Conservation (phyloP, 2,113 vertebrate genomes). For the Indicator indicator region DNA sequence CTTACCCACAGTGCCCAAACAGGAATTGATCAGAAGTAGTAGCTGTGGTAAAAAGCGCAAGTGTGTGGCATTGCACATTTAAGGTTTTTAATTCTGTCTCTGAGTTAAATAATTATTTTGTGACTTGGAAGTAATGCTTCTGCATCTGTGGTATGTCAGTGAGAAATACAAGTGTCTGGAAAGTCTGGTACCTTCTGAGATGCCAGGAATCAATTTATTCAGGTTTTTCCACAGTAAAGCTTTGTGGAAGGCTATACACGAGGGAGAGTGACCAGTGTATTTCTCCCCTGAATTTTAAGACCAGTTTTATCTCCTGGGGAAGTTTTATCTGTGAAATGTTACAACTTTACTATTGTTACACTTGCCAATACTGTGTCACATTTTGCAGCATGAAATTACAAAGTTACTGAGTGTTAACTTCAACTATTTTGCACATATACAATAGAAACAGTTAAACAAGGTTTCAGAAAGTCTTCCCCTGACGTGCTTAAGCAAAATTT, state of each 20-base stretch:
- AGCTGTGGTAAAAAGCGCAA: not conserved
- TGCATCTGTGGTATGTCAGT: not conserved
- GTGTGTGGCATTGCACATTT: not conserved
- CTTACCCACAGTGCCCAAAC: not conserved
- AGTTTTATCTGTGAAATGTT: conserved; percentile 15
- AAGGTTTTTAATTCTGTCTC: not conserved
- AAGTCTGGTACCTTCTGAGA: not conserved
- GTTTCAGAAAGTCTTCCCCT: not conserved
- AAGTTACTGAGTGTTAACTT: not conserved
- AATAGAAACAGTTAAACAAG: not conserved
- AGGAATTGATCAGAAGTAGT: not conserved
- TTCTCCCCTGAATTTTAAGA: conserved; percentile 24
- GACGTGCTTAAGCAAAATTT: not conserved
- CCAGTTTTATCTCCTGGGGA: not conserved
- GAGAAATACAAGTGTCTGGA: not conserved
- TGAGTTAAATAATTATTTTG: not conserved
- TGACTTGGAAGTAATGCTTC: not conserved
- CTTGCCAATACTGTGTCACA: conserved; percentile 8
- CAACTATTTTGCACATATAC: not conserved
- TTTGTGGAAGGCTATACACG: not conserved
- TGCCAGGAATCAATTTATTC: too few species aligned
- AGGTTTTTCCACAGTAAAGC: not conserved
- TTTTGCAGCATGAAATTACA: conserved; percentile 6
- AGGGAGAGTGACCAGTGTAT: not conserved
- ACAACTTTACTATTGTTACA: not conserved